These are phyloP conservation scores for Ochlodes sylvanus DNA, from an alignment of 2,888 invertebrate genomes.

Conservation along the genomic window DNA sequence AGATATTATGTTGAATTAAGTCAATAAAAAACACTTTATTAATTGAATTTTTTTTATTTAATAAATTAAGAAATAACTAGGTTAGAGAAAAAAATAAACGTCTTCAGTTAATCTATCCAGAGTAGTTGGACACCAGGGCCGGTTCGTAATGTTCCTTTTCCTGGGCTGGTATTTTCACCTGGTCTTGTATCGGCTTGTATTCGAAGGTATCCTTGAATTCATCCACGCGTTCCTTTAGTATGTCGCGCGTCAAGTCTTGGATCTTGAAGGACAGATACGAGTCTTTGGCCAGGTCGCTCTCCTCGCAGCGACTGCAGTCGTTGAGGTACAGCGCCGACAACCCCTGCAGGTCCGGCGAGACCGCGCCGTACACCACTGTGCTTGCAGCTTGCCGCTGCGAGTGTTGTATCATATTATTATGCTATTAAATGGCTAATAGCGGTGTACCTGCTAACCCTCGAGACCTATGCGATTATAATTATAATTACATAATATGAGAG, in stretches of 20 bases:
- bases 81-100: too few species aligned
- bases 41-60: not conserved
- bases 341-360: constrained; percentile 91
- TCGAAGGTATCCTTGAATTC: constrained; percentile 43
- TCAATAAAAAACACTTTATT: not conserved
- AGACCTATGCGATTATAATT: too few species aligned
- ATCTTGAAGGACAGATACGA: constrained; percentile 67
- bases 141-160: constrained; percentile 22
- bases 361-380: constrained; percentile 94
- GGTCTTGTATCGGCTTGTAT: not conserved
- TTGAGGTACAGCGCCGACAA: constrained; percentile 95
- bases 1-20: not conserved
- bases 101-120: constrained; percentile 22
- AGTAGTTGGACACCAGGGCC: constrained; percentile 53
- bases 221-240: constrained; percentile 54
- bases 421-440: too few species aligned
- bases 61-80: not conserved
- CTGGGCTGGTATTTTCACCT: constrained; percentile 3
- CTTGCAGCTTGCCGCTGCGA: constrained; percentile 95
- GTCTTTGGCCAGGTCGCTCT: constrained; percentile 68
- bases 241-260: constrained; percentile 59
- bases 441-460: too few species aligned
- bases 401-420: too few species aligned
- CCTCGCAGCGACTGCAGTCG: constrained; percentile 90
- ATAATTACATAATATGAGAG: too few species aligned